A percentile compares a stretch with the other conserved stretches of the same genome.
Conservation (phyloP, 2,113 vertebrate species). For the Cyanoliseus patagonus region DNA sequence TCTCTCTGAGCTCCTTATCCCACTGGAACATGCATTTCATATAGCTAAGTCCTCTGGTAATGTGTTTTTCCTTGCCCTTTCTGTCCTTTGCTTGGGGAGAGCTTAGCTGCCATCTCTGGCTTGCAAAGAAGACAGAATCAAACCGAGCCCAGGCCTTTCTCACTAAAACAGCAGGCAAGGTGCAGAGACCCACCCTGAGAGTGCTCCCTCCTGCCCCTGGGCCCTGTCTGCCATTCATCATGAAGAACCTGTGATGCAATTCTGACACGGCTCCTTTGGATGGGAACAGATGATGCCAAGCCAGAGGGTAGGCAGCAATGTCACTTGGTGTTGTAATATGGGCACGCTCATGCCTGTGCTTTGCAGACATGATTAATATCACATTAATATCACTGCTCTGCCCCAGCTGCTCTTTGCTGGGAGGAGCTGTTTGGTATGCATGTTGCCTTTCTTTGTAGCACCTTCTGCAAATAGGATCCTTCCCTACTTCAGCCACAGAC, state of each 20-base stretch:
- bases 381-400: background rate
- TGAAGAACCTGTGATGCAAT: background rate
- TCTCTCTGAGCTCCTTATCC: background rate
- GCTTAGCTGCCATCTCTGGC: background rate
- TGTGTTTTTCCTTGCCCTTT: fast-evolving
- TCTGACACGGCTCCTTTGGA: background rate
- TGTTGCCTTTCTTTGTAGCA: background rate
- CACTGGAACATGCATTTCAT: background rate
- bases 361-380: background rate
- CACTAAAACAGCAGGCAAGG: background rate
- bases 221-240: background rate
- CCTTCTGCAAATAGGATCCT: background rate
- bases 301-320: background rate
- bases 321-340: background rate
- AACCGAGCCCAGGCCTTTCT: background rate
- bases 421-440: background rate
- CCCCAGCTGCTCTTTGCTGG: background rate
- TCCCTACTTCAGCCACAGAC: background rate
- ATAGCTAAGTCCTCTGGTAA: background rate
- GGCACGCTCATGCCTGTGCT: background rate
- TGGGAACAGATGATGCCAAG: background rate
- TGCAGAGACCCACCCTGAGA: background rate
- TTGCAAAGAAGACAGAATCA: background rate
- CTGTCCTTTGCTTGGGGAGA: background rate
- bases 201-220: background rate